Percentiles rank a stretch among this genome's conserved stretches.
Evolutionary conservation across 1,140 invertebrate species (phyloP).

Genomic region (Papilio polyxenes): DNA sequence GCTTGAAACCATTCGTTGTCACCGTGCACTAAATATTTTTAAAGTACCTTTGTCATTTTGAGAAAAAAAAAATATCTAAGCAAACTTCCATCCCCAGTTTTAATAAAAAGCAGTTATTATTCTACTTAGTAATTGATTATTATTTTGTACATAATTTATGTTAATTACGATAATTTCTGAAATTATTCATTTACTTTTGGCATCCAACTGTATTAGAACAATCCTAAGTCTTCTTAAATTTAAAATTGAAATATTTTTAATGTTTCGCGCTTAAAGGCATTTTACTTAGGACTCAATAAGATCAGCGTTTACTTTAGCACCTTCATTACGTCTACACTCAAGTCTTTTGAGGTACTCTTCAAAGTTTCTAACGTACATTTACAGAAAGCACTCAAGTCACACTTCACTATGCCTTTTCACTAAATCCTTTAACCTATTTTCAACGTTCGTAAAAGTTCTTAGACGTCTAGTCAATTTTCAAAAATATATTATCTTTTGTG

Average conservation of each 20-base stretch:
- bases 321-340: background rate
- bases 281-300: conserved; percentile 7
- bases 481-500: no score
- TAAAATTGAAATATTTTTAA: background rate
- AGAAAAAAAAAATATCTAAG: no score
- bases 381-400: background rate
- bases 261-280: background rate
- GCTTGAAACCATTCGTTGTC: no score
- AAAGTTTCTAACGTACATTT: background rate
- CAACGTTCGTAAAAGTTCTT: background rate
- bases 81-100: no score
- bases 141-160: no score
- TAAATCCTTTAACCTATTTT: conserved; percentile 1
- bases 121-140: no score
- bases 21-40: background rate
- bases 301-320: background rate
- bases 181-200: no score
- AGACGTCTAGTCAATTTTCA: no score
- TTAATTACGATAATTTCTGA: no score
- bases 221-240: no score
- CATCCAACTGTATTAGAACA: no score
- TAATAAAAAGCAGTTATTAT: no score
- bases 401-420: background rate
- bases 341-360: background rate
- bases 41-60: background rate